Evolutionary conservation across 1,140 invertebrate species (phyloP), one percentile per base, ranked within the genome.

Genomic region (Drosophila sucinea): DNA sequence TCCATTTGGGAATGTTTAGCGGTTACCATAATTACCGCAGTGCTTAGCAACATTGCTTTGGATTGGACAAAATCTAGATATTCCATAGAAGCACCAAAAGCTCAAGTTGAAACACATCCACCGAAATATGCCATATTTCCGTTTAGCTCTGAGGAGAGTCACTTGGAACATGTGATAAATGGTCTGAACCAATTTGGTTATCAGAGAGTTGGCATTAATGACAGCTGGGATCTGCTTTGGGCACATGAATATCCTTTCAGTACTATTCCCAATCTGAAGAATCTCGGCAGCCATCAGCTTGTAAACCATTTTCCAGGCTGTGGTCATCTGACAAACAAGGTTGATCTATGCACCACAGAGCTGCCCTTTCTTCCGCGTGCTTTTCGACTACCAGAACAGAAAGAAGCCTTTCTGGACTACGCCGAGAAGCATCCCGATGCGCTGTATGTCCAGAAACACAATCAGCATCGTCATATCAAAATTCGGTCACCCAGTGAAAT

Each of bases 231-330:
- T 90, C 92, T 99, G 3, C 91, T 99, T 4, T 99, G 98, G 98
- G 95, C 97, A 1, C 97, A 98, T 92, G 97, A 98, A 84, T 99
- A 98, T 92, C 98, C 98, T 2, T 99, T 98, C 87, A 93, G 93
- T 47, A 92, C 92, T 1, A 93, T 94, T 30, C 86, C 94, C 0
- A 91, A 94, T 70, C 85, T 97, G 8, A 94, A 93, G 66, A 94
- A 94, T 77, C 89, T 98, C 11, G 95, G 95, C 79, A 83, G 94
- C 5, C 93, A 97, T 92, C 97, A 98, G 90, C 95, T 94, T 87
- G 95, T 99, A 0, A 99, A 99, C 92, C 98, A 99, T 92, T 97
- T 98, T 89, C 98, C 98, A 2, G 98, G 98, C 0, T 97, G 97
- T 63, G 98, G 98, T 0, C 98, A 95, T 81, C 96, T 99, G 54